Conservation (phyloP, 2,888 invertebrate genomes). For the Pomacea canaliculata region DNA sequence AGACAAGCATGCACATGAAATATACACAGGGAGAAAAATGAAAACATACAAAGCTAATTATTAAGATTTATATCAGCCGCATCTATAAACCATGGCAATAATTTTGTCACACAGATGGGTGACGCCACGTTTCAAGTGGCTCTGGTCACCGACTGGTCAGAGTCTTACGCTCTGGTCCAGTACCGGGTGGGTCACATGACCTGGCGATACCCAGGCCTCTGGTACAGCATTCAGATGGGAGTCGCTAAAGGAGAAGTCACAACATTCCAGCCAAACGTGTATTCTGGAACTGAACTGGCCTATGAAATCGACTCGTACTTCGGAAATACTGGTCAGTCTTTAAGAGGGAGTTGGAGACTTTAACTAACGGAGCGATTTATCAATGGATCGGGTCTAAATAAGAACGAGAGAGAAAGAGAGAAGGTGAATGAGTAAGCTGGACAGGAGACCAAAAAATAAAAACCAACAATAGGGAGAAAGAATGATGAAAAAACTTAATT, state of each 20-base stretch:
- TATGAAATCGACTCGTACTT: background rate
- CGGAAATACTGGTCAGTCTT: background rate
- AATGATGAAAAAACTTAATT: no score
- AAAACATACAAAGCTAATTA: no score
- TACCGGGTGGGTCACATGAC: background rate
- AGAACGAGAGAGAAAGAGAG: no score
- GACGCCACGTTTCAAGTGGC: slow-evolving; percentile 13
- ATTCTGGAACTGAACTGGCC: background rate
- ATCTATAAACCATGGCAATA: no score
- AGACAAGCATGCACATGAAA: no score
- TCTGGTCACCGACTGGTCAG: background rate
- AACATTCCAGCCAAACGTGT: background rate
- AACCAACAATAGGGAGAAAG: no score
- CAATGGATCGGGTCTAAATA: no score
- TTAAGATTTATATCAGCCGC: no score
- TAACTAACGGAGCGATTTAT: no score
- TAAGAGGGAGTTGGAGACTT: background rate
- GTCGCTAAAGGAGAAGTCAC: background rate
- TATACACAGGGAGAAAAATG: no score
- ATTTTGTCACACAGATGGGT: background rate
- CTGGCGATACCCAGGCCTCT: slow-evolving; percentile 2
- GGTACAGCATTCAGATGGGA: slow-evolving; percentile 5
- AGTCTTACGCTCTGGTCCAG: slow-evolving; percentile 5
- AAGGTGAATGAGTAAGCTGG: no score
- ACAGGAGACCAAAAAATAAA: no score